Evolutionary conservation across 2,888 invertebrate genomes (phyloP).

Genomic region (Sesia bembeciformis): DNA sequence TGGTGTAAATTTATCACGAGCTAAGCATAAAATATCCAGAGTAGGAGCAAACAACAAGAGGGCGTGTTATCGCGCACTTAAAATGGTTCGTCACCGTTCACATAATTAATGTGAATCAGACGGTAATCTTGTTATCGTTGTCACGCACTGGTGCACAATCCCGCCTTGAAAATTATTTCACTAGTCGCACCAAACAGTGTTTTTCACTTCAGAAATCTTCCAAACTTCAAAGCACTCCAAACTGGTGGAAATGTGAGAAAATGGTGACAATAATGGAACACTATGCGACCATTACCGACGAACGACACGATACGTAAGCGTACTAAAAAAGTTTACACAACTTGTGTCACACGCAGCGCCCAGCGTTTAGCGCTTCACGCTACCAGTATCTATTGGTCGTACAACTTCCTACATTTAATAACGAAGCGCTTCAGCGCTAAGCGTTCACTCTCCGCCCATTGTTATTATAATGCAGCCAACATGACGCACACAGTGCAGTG

Average conservation of each 20-base stretch:
- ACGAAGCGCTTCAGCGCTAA: background rate
- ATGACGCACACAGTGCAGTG: slow-evolving; percentile 49
- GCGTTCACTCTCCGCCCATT: slow-evolving; percentile 46
- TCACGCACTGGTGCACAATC: slow-evolving; percentile 34
- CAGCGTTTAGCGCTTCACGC: slow-evolving; percentile 23
- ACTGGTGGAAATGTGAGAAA: slow-evolving; percentile 20
- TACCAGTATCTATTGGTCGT: background rate
- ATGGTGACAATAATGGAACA: slow-evolving; percentile 31
- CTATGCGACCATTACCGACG: slow-evolving; percentile 39
- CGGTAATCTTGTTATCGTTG: slow-evolving; percentile 37
- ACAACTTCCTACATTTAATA: background rate
- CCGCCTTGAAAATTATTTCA: slow-evolving; percentile 16
- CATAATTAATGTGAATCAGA: slow-evolving; percentile 67
- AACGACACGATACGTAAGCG: slow-evolving; percentile 55
- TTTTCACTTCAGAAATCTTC: slow-evolving; percentile 12
- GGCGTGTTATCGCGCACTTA: slow-evolving; percentile 63
- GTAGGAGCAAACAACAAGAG: slow-evolving; percentile 25
- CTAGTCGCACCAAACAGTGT: slow-evolving; percentile 12
- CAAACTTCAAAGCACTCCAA: slow-evolving; percentile 13
- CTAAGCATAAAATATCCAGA: slow-evolving; percentile 17
- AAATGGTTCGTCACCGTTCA: slow-evolving; percentile 66
- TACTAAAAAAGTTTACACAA: slow-evolving; percentile 64
- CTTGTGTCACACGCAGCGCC: slow-evolving; percentile 19
- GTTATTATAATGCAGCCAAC: slow-evolving; percentile 72
- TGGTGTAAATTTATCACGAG: slow-evolving; percentile 18